phyloP scores from a whole-genome alignment of 2,113 vertebrate genomes.

The Chlorodrepanis virens region DNA sequence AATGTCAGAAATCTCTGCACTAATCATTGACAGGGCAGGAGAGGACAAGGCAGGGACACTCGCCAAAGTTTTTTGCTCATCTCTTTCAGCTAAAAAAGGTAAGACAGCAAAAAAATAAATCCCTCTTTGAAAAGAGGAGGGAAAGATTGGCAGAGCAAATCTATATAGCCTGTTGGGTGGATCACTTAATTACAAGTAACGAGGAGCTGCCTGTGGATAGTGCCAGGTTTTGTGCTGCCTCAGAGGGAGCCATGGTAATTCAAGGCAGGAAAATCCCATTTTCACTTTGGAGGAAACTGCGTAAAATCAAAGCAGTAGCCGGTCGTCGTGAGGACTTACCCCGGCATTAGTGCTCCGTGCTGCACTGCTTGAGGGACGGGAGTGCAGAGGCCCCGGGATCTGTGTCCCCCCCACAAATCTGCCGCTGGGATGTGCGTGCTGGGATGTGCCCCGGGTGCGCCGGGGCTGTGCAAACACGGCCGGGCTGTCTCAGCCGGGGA shows the following conservation, averaged over 20 bases:
- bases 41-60: background rate
- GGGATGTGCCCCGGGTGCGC: background rate
- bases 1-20: background rate
- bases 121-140: background rate
- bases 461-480: background rate
- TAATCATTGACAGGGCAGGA: slow-evolving; percentile 48
- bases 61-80: background rate
- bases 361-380: background rate
- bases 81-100: background rate
- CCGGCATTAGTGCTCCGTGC: accelerated
- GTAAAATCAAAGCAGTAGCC: background rate
- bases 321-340: background rate
- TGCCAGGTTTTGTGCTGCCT: background rate
- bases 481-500: background rate
- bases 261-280: background rate
- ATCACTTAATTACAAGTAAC: background rate
- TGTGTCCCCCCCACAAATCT: accelerated
- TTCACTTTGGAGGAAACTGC: background rate
- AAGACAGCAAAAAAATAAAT: background rate
- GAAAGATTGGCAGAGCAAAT: background rate
- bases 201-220: background rate
- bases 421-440: accelerated
- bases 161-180: background rate
- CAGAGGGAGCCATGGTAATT: background rate
- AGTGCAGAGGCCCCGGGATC: background rate